Evolutionary conservation across 2,888 invertebrate genomes (phyloP).

Genomic region (Heliconius hortense): DNA sequence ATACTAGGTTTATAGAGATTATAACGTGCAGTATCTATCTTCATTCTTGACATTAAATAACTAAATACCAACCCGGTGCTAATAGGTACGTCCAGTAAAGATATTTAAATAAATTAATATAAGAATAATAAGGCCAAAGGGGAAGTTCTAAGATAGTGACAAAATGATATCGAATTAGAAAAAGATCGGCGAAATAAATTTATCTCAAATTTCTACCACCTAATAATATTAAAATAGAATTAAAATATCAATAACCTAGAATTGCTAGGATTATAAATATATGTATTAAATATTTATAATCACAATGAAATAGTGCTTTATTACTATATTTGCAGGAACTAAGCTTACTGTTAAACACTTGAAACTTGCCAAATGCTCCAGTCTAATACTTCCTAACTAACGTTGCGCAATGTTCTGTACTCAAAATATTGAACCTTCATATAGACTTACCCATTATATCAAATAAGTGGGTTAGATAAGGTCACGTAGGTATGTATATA

Average conservation of each 20-base stretch:
- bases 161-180: not conserved
- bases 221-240: no score
- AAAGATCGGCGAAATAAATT: not conserved
- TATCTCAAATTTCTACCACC: no score
- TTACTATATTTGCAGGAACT: not conserved
- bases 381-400: conserved; percentile 6
- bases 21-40: not conserved
- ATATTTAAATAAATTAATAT: not conserved
- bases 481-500: not conserved
- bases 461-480: not conserved
- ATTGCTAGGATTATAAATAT: no score
- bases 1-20: not conserved
- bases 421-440: conserved; percentile 1
- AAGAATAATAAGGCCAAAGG: not conserved
- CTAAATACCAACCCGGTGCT: not conserved
- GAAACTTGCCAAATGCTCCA: conserved; percentile 2
- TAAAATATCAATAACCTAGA: no score
- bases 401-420: conserved; percentile 2
- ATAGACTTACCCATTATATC: not conserved
- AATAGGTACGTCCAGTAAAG: no score
- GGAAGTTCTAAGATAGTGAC: not conserved
- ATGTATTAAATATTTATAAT: not conserved
- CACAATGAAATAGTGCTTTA: not conserved
- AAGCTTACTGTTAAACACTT: not conserved
- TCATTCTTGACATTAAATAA: not conserved